Evolutionary conservation across 2,888 invertebrate species (phyloP), one percentile per base, ranked within the genome.

Genomic region (Trissolcus brochymenae): DNA sequence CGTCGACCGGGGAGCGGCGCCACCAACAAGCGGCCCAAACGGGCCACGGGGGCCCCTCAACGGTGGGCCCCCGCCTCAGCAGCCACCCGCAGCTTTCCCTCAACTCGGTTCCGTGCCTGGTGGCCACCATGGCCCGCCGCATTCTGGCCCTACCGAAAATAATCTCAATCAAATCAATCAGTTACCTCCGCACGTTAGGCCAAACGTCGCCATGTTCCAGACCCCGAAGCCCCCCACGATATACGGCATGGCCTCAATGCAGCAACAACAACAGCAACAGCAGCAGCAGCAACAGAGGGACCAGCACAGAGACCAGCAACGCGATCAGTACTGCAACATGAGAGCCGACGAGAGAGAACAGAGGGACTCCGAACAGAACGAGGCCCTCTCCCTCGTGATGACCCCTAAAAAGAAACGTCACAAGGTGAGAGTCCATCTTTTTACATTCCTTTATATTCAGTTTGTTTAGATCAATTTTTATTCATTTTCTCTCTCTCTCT

Each of bases 351-450:
- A 89, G 35, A 83, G 89, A 62, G 89, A 89, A 74, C 87, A 82
- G 77, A 86, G 89, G 84, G 94, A 94, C 87, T 94, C 95, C 50
- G 97, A 97, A 88, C 96, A 97, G 89, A 96, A 96, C 89, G 98
- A 98, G 89, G 97, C 98, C 3, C 93, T 98, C 70, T 97, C 97
- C 88, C 92, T 98, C 84, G 98, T 98, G 73, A 97, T 98, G 82
- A 95, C 96, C 55, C 96, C 96, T 1, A 98, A 98, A 90, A 98
- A 98, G 92, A 98, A 98, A 91, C 92, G 98, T 67, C 98, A 98
- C 88, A 98, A 98, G 94, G 96, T 90, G 78, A 85, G 79, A 70
- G 4, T 14, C 14, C 7, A 13, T 9, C 29, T 68, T 6, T 13
- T 79, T 73, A 53, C 16, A 21, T 13, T 21, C 35, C 2, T 2